Base-by-base conservation (phyloP, 2,797 vertebrate species). In the Hoplostethus mediterraneus region DNA sequence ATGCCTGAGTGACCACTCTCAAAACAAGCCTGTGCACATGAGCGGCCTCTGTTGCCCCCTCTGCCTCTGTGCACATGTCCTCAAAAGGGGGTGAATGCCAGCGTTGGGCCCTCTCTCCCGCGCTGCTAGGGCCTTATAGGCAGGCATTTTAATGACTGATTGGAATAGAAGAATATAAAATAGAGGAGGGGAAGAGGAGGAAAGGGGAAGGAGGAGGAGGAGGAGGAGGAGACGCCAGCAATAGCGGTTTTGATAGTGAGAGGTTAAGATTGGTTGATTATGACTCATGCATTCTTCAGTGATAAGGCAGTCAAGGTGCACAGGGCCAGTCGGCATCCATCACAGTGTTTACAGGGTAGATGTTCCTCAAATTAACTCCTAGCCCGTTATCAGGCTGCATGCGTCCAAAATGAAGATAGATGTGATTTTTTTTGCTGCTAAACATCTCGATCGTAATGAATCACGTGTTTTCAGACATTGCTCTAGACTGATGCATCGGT, bases 131-230 rank as follows among this genome's bases (percentile, higher is more conserved):
- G 61, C 82, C 84, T 77, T 62, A 80, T 78, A 73, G 70, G 65
- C 89, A 90, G 88, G 91, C 92, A 94, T 93, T 82, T 93, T 94
- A 92, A 94, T 89, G 84, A 94, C 78, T 86, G 71, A 88, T 87
- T 64, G 62, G 31, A 85, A 67, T 31, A 72, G 79, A 89, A 70
- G 68, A 81, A 83, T 80, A 67, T 71, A 58, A 5, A 52, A 62
- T 30, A 51, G 56, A 73, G 40, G 25, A 45, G 58, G 42, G 8
- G 42, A 61, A 2, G 33, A n/a, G 40, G 42, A 62, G 40, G n/a
- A 14, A n/a, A n/a, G 30, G 16, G 33, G 45, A 10, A 25, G 28
- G 33, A 33, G 57, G 51, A 40, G 1, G 47, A 69, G 38, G 42
- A 60, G 48, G 45, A 12, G 51, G 21, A 21, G 21, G 21, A 51